Evolutionary conservation across 2,797 vertebrate genomes (phyloP), one percentile per base, ranked within the genome.

Genomic region (Acropternis orthonyx): DNA sequence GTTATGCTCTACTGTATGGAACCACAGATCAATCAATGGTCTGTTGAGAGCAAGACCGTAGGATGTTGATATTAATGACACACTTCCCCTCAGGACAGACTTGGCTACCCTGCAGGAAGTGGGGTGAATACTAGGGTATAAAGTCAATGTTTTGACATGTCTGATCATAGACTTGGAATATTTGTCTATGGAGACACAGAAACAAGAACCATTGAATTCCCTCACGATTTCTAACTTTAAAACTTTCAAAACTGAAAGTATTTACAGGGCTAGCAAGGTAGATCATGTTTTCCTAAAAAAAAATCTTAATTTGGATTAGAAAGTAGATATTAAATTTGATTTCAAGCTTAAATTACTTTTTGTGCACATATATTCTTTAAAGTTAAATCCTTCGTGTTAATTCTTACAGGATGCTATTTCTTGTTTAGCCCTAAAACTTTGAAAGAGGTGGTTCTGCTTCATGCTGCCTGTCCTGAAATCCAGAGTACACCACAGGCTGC

Each of bases 61-160:
- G 96, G 94, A 94, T 96, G 93, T 96, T 96, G 93, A 90, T 90
- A 67, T 49, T 96, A 95, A 73, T 96, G 94, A 95, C 95, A 95
- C 78, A 87, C 78, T 95, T 96, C 95, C 94, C 82, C 65, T 93
- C 48, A 80, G 77, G 86, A 92, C 65, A 88, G 78, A 85, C 93
- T 96, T 97, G 95, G 94, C 95, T 82, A 82, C 74, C n/a, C 73
- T 85, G 84, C 78, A 91, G 94, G 95, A 97, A 95, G 69, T 79
- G 41, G 92, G 68, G 86, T 93, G 94, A 94, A 80, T 86, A 36
- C 61, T 90, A 52, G 62, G 63, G 73, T 94, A 76, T 84, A 90
- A 93, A 96, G 85, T 91, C 84, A 94, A 26, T 94, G 68, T 96
- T 96, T 96, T 92, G 86, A 92, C 63, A 77, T 71, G 61, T 77